Conservation (phyloP, 2,797 vertebrate species). For the Hoplostethus atlanticus region DNA sequence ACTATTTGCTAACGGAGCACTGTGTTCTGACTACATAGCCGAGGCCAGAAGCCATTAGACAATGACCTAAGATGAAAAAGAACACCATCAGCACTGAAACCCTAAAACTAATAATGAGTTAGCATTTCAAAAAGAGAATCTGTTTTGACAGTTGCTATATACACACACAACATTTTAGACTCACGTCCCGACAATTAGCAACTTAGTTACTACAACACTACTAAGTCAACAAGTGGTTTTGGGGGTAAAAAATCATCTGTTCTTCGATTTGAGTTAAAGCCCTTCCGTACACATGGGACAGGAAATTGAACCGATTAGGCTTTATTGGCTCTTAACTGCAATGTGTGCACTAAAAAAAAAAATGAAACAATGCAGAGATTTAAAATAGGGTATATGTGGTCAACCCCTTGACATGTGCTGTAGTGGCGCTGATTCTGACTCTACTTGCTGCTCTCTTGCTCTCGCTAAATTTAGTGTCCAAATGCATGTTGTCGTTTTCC, state of each 20-base stretch:
- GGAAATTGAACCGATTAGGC: slow-evolving; percentile 48
- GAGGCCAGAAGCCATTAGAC: slow-evolving; percentile 65
- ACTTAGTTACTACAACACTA: slow-evolving; percentile 54
- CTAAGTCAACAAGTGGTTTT: slow-evolving; percentile 57
- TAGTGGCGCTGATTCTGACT: slow-evolving; percentile 18
- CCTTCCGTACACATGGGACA: slow-evolving; percentile 21
- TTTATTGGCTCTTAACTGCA: slow-evolving; percentile 43
- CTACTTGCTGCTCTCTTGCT: slow-evolving; percentile 20
- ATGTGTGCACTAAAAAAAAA: slow-evolving; percentile 23
- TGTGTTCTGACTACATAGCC: slow-evolving; percentile 40
- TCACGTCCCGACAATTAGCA: slow-evolving; percentile 42
- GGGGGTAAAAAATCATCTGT: slow-evolving; percentile 5
- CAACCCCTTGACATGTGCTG: slow-evolving; percentile 12
- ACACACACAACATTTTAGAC: slow-evolving; percentile 53
- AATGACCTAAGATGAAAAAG: slow-evolving; percentile 56
- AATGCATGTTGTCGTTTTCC: slow-evolving; percentile 41
- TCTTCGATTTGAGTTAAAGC: slow-evolving; percentile 35
- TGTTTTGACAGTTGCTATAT: slow-evolving; percentile 80
- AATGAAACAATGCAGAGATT: slow-evolving; percentile 42
- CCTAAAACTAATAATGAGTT: slow-evolving; percentile 53
- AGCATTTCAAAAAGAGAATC: slow-evolving; percentile 54
- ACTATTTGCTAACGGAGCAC: slow-evolving; percentile 46
- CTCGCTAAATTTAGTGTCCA: slow-evolving; percentile 44
- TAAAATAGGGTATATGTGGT: slow-evolving; percentile 51
- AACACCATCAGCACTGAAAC: slow-evolving; percentile 44